These are phyloP conservation scores for Mastomys natalensis DNA, from an alignment of 2,113 vertebrate genomes.

Conservation along the genomic window DNA sequence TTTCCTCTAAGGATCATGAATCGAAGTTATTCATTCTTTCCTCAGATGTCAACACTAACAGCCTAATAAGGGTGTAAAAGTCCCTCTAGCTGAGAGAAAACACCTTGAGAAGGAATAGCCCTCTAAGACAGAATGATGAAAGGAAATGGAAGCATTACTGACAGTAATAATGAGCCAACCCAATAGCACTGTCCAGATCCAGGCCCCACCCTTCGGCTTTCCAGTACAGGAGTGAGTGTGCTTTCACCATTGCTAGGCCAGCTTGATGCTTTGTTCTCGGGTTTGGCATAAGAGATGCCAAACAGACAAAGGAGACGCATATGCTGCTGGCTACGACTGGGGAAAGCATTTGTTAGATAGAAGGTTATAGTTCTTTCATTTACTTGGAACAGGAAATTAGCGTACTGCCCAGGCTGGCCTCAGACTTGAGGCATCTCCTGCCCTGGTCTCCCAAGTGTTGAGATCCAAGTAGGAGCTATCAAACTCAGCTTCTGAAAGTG, in stretches of 20 bases:
- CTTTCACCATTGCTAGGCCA: background rate
- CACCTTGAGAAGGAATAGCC: background rate
- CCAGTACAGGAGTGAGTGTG: background rate
- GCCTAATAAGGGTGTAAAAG: background rate
- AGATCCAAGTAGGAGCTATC: background rate
- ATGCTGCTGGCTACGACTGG: background rate
- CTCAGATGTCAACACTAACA: background rate
- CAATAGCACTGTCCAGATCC: constrained; percentile 21
- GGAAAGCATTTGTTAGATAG: background rate
- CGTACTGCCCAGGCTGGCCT: background rate
- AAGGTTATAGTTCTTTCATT: background rate
- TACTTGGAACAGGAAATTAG: background rate
- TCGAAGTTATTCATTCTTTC: background rate
- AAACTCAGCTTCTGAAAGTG: background rate
- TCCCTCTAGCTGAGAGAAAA: background rate
- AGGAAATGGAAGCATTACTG: background rate
- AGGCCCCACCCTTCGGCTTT: background rate
- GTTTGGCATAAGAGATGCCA: background rate
- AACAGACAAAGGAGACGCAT: background rate
- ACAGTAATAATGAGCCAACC: constrained; percentile 38
- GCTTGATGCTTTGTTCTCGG: constrained; percentile 35
- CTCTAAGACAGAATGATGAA: background rate
- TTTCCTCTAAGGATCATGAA: background rate
- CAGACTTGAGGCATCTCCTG: background rate
- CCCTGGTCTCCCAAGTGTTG: background rate